Evolutionary conservation across 2,888 invertebrate genomes (phyloP), one percentile per base, ranked within the genome.

Genomic region (Athalia circularis): DNA sequence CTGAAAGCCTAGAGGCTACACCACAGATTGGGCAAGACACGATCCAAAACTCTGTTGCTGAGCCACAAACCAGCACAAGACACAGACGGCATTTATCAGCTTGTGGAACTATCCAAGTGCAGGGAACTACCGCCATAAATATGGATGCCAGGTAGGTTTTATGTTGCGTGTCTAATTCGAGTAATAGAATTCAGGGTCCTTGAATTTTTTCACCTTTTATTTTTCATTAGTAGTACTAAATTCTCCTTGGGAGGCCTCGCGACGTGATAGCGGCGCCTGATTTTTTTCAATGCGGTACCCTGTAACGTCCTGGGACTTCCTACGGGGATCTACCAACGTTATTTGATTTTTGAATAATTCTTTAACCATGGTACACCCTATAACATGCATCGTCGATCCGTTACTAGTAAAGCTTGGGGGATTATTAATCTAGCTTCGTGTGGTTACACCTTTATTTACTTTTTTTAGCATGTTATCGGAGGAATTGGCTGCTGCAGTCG

Each of bases 1-100:
- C 93, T 83, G 93, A 93, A 84, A 93, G 92, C 87, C 91, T 93
- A 57, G 93, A 93, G 84, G 92, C 92, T 84, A 93, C 93, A 43
- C 92, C 93, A 90, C 89, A 88, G 78, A 91, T 92, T 88, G 91
- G 84, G 13, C 84, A 86, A 52, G 88, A 89, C 80, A 87, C 82
- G 83, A 87, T 90, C 67, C 92, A 91, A 80, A 90, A 88, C 84
- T 87, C 90, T 11, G 89, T 88, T 52, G 90, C 91, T 59, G 91
- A 91, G 78, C 87, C 89, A n/a, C 87, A 89, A 85, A 84, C 87
- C 77, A 84, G 86, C 13, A 87, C 88, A 5, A 89, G 90, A 77
- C 93, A 93, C 83, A 90, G 93, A 77, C 89, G 93, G 79, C 93
- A 93, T 85, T 91, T 92, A 83, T 93, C 92, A 52, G 93, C 92